These are phyloP conservation scores for Pristionchus entomophagus DNA, from an alignment of 2,888 invertebrate genomes.

Conservation along the genomic window DNA sequence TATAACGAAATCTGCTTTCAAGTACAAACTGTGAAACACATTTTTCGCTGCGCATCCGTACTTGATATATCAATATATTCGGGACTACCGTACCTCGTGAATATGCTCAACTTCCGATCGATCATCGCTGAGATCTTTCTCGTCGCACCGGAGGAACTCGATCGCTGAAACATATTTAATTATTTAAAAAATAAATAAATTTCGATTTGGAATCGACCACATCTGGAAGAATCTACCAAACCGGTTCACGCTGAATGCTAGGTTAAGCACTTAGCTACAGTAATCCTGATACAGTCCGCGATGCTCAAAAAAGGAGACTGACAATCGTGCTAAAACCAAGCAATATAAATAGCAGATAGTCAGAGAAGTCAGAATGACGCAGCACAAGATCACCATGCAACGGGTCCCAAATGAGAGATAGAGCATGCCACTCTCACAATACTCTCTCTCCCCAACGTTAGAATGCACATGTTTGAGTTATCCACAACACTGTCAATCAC, in stretches of 20 bases:
- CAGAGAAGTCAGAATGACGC: slow-evolving; percentile 3
- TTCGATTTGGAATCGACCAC: neutral
- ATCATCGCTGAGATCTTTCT: slow-evolving; percentile 75
- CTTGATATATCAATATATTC: too few relatives aligned
- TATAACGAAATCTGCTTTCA: too few relatives aligned
- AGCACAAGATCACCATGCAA: neutral
- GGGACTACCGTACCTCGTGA: slow-evolving; percentile 65
- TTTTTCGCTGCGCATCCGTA: too few relatives aligned
- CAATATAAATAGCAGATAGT: neutral
- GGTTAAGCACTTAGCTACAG: neutral
- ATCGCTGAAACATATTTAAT: slow-evolving; percentile 64
- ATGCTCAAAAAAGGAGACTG: neutral
- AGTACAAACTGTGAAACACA: too few relatives aligned
- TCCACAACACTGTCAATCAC: too few relatives aligned
- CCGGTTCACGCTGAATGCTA: neutral
- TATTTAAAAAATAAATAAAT: neutral
- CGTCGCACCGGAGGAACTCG: slow-evolving; percentile 74
- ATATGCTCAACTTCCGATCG: slow-evolving; percentile 73
- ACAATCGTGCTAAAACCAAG: neutral
- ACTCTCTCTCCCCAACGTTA: too few relatives aligned
- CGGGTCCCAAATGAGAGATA: neutral
- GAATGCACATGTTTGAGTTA: too few relatives aligned
- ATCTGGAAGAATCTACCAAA: neutral
- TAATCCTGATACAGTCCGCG: neutral
- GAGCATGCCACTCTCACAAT: too few relatives aligned